Percentiles rank a stretch among this genome's conserved stretches.
Conservation (phyloP, 2,888 invertebrate genomes). For the Drosophila demipolita region DNA sequence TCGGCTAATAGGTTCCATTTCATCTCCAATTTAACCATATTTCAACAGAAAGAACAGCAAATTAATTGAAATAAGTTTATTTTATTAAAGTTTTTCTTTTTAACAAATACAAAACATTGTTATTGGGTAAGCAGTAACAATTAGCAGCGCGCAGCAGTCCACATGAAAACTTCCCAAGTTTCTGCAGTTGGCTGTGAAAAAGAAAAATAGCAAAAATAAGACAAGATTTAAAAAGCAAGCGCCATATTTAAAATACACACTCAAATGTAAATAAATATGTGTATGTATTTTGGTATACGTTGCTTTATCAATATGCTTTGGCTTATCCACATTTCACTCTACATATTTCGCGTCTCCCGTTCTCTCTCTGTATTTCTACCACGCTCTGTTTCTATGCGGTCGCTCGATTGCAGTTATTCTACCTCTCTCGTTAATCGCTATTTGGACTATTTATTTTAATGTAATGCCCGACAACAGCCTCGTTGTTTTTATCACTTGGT, state of each 20-base stretch:
- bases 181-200: slow-evolving; percentile 39
- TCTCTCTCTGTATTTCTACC: background rate
- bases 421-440: slow-evolving; percentile 29
- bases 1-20: background rate
- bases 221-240: slow-evolving; percentile 39
- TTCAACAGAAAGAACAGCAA: slow-evolving; percentile 38
- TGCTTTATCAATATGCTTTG: slow-evolving; percentile 33
- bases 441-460: slow-evolving; percentile 23
- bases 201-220: slow-evolving; percentile 27
- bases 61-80: slow-evolving; percentile 53
- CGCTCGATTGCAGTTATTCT: slow-evolving; percentile 8
- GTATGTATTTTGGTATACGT: background rate
- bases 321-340: slow-evolving; percentile 48
- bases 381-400: background rate
- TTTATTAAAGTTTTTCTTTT: slow-evolving; percentile 53
- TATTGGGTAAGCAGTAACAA: slow-evolving; percentile 30
- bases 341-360: slow-evolving; percentile 11
- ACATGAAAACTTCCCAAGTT: slow-evolving; percentile 12
- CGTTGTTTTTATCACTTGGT: slow-evolving; percentile 79
- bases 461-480: slow-evolving; percentile 5
- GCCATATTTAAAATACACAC: slow-evolving; percentile 41
- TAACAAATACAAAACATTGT: slow-evolving; percentile 37
- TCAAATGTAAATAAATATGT: background rate
- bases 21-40: background rate
- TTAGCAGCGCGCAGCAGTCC: slow-evolving; percentile 30